These are phyloP conservation scores for Aramus guarauna DNA, from an alignment of 2,113 vertebrate genomes.

Conservation along the genomic window DNA sequence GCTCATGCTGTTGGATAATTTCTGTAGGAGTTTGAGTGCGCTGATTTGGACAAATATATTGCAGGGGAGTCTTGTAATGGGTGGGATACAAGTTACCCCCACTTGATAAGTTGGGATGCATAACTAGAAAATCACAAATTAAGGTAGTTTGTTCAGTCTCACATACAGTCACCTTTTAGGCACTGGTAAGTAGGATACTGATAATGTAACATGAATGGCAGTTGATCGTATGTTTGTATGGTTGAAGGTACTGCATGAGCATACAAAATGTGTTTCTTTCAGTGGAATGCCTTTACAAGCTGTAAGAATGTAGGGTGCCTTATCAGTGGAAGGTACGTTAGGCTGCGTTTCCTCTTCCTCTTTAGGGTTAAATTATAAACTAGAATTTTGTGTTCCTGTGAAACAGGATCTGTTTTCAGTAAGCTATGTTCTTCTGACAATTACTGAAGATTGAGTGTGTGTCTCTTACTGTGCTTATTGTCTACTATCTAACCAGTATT, in stretches of 20 bases:
- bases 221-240: not conserved
- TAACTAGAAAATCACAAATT: conserved; percentile 55
- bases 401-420: conserved; percentile 1
- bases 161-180: conserved; percentile 26
- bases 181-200: not conserved
- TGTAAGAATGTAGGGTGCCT: not conserved
- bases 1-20: conserved; percentile 68
- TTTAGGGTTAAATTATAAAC: not conserved
- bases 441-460: not conserved
- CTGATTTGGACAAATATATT: conserved; percentile 50
- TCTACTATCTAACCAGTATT: not conserved
- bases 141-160: conserved; percentile 37
- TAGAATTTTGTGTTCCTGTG: not conserved
- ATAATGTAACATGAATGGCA: not conserved
- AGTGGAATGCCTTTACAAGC: not conserved
- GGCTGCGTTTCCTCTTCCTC: not conserved
- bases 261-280: not conserved
- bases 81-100: conserved; percentile 41
- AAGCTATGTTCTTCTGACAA: not conserved
- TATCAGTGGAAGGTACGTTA: not conserved
- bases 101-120: conserved; percentile 7
- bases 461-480: not conserved
- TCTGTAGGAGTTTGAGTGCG: conserved; percentile 63
- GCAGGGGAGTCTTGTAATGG: conserved; percentile 55
- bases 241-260: not conserved